These are phyloP conservation scores for Hydrolagus affinis DNA, from an alignment of 2,113 vertebrate genomes.

Conservation along the genomic window DNA sequence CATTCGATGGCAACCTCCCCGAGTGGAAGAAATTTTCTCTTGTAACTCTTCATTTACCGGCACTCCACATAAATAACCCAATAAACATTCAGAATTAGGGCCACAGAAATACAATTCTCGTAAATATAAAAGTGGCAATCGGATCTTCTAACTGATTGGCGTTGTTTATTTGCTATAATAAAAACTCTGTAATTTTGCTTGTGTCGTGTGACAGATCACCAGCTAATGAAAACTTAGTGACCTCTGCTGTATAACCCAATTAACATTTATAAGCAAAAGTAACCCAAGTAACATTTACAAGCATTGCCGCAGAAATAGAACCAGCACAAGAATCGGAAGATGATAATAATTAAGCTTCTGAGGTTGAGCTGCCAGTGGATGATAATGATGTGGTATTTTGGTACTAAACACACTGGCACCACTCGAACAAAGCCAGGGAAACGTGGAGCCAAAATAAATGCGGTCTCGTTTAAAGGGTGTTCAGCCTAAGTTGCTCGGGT, in stretches of 20 bases:
- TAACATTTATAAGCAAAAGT: neutral
- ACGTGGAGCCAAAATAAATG: neutral
- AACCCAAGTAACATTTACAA: neutral
- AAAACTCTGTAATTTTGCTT: too few relatives aligned
- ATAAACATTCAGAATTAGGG: neutral
- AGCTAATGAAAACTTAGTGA: too few relatives aligned
- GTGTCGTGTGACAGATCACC: too few relatives aligned
- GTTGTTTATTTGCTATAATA: too few relatives aligned
- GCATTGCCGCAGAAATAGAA: neutral
- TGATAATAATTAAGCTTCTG: neutral
- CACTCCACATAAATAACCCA: neutral
- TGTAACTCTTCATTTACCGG: too few relatives aligned
- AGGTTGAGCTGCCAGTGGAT: neutral
- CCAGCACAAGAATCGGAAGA: neutral
- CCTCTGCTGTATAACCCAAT: neutral
- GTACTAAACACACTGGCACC: neutral
- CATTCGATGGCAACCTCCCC: too few relatives aligned
- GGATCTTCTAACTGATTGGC: too few relatives aligned
- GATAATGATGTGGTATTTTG: neutral
- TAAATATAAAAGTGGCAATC: too few relatives aligned
- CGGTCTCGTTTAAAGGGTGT: too few relatives aligned
- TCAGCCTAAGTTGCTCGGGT: too few relatives aligned
- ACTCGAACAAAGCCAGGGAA: neutral
- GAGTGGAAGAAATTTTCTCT: too few relatives aligned
- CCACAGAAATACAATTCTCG: neutral